Conservation (phyloP, 1,140 invertebrate species). For the Amyelois transitella region DNA sequence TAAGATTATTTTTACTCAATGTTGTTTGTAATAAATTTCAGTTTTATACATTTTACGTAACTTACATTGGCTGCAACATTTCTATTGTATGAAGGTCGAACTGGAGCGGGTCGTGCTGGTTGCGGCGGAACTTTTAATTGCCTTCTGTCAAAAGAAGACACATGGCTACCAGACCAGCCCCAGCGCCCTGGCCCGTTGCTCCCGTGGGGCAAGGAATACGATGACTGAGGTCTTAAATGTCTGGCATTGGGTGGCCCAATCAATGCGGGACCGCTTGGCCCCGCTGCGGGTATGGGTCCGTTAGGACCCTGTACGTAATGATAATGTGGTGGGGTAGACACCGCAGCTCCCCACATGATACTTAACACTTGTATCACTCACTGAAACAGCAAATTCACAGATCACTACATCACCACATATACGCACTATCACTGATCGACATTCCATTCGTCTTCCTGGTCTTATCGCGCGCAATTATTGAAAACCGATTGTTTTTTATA, state of each 20-base stretch:
- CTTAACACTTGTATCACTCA: slow-evolving; percentile 34
- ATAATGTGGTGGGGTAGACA: slow-evolving; percentile 63
- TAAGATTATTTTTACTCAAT: too few species aligned
- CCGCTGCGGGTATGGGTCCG: slow-evolving; percentile 35
- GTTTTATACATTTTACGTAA: slow-evolving; percentile 10
- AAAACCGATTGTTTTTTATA: slow-evolving; percentile 41
- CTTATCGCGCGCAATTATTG: slow-evolving; percentile 54
- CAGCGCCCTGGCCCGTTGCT: slow-evolving; percentile 58
- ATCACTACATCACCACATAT: slow-evolving; percentile 58
- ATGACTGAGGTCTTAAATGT: slow-evolving; percentile 59
- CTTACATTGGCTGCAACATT: slow-evolving; percentile 55
- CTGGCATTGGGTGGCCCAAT: slow-evolving; percentile 43
- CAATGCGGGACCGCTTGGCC: slow-evolving; percentile 48
- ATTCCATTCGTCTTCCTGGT: slow-evolving; percentile 26
- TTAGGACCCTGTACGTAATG: slow-evolving; percentile 57
- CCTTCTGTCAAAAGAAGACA: slow-evolving; percentile 66
- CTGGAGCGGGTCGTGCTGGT: slow-evolving; percentile 63
- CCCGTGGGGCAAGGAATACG: slow-evolving; percentile 62
- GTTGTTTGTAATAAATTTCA: neutral
- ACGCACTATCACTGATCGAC: slow-evolving; percentile 39
- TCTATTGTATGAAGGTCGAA: slow-evolving; percentile 47
- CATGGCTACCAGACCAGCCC: slow-evolving; percentile 59
- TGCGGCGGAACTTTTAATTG: slow-evolving; percentile 66
- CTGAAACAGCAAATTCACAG: slow-evolving; percentile 39
- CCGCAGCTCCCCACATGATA: slow-evolving; percentile 70